These are phyloP conservation scores for Panagrolaimus sp. DNA, from an alignment of 1,140 invertebrate species.

Conservation along the genomic window DNA sequence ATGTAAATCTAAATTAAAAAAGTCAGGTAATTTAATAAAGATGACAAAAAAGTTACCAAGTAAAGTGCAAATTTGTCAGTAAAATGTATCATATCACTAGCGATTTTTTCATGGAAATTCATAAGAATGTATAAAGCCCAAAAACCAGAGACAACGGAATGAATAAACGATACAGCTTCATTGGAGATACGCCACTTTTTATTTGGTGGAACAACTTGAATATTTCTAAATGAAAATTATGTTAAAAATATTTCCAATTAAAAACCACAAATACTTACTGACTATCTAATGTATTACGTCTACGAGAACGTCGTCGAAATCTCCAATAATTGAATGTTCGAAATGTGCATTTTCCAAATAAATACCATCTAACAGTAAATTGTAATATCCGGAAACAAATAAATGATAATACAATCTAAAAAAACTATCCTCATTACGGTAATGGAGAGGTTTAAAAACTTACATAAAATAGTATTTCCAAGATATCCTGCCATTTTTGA, in stretches of 20 bases:
- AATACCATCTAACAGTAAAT: constrained; percentile 42
- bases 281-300: constrained; percentile 22
- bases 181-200: constrained; percentile 59
- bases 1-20: constrained; percentile 48
- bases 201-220: constrained; percentile 55
- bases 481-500: neutral
- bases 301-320: constrained; percentile 23
- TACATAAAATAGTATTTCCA: constrained; percentile 2
- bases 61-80: constrained; percentile 25
- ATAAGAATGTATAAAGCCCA: constrained; percentile 46
- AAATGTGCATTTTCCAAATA: constrained; percentile 43
- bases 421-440: neutral
- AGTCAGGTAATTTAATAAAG: constrained; percentile 21
- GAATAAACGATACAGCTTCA: constrained; percentile 54
- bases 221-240: neutral
- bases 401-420: constrained; percentile 7
- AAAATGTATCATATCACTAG: constrained; percentile 40
- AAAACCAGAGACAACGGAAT: constrained; percentile 54
- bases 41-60: constrained; percentile 23
- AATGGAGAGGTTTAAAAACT: neutral
- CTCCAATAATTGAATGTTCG: constrained; percentile 47
- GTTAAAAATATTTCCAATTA: neutral
- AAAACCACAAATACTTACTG: constrained; percentile 24
- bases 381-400: constrained; percentile 35
- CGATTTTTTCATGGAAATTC: constrained; percentile 28